Evolutionary conservation across 2,888 invertebrate genomes (phyloP), one percentile per base, ranked within the genome.

Genomic region (Nomada ferruginata): DNA sequence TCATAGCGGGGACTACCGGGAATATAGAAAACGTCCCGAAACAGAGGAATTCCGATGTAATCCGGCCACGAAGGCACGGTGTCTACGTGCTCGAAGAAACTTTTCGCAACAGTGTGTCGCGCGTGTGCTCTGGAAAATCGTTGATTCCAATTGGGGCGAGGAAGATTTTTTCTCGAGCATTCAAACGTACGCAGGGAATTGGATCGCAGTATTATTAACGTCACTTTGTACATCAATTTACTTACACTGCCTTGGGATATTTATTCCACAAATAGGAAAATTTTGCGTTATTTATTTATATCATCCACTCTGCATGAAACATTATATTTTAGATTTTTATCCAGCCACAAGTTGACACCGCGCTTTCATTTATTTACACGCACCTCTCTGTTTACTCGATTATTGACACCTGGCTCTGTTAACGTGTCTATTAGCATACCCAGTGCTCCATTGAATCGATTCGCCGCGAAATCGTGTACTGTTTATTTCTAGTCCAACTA

Each of bases 1-100:
- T 82, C 77, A 77, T 74, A 64, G 66, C 57, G 68, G 55, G 70
- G 57, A 47, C 18, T 57, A 66, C 68, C 44, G 50, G 71, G 70
- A 72, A 76, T 76, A 82, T 76, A 81, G 82, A 72, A 81, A 76
- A 72, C 68, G 26, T 55, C 66, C 52, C 76, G 82, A 82, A 82
- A 82, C 76, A 82, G 52, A 81, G 60, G 76, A 75, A 75, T 76
- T 52, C 66, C 76, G 71, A 68, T 65, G 69, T 70, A 81, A 79
- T 79, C 79, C 79, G 44, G n/a, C 66, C 61, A 80, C 79, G 79
- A 50, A 72, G 79, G 50, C 47, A 65, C 44, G 29, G 55, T 20
- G 57, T 64, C 70, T 80, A 74, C 69, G 74, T 79, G 81, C 36
- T 63, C 2, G 47, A 23, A 23, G 66, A 50, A 72, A 73, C 36